phyloP scores from a whole-genome alignment of 2,888 invertebrate species.

The Iselma pallidipennis region DNA sequence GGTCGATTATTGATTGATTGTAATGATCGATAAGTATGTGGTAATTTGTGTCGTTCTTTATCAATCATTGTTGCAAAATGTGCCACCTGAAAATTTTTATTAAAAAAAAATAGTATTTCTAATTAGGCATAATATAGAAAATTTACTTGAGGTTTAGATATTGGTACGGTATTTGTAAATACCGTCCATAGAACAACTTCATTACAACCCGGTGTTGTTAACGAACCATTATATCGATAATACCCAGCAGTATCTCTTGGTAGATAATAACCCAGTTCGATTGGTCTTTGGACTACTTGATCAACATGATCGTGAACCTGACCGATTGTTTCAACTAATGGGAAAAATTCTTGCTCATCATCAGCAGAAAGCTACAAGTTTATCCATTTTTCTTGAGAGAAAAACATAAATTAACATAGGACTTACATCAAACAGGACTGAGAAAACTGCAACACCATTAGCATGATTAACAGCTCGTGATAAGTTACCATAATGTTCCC shows the following conservation, averaged over 20 bases:
- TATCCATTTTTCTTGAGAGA: background rate
- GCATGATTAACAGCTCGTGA: slow-evolving; percentile 58
- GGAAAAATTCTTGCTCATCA: slow-evolving; percentile 47
- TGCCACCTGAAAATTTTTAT: background rate
- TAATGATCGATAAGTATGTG: slow-evolving; percentile 10
- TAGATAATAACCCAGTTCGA: slow-evolving; percentile 54
- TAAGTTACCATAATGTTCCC: slow-evolving; percentile 57
- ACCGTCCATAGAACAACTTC: slow-evolving; percentile 74
- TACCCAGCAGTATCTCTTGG: slow-evolving; percentile 58
- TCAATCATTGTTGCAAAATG: background rate
- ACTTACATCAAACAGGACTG: slow-evolving; percentile 64
- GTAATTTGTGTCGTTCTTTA: background rate
- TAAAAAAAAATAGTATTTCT: slow-evolving; percentile 15
- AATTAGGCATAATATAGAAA: background rate
- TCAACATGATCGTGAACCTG: slow-evolving; percentile 35
- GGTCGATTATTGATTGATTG: slow-evolving; percentile 25
- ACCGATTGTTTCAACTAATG: slow-evolving; percentile 44
- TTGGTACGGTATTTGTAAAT: slow-evolving; percentile 57
- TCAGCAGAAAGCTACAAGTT: slow-evolving; percentile 50
- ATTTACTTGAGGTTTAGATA: slow-evolving; percentile 47
- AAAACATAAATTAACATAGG: background rate
- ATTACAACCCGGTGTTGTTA: slow-evolving; percentile 73
- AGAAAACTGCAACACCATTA: slow-evolving; percentile 67
- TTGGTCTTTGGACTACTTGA: slow-evolving; percentile 21
- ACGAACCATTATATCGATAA: slow-evolving; percentile 70